Evolutionary conservation across 2,113 vertebrate genomes (phyloP).

Genomic region (Vicugna pacos): DNA sequence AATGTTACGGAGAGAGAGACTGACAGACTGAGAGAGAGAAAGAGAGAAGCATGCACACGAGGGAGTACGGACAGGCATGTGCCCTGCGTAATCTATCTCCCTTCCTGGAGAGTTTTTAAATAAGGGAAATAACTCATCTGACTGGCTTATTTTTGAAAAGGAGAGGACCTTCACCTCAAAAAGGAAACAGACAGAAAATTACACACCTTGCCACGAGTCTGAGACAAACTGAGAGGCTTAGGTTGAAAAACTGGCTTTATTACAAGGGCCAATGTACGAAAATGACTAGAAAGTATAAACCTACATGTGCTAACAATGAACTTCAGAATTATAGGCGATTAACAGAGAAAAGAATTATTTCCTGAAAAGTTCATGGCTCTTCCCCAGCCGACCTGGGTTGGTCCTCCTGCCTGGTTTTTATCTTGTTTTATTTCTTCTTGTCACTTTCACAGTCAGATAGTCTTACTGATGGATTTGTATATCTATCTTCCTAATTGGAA

Average conservation of each 20-base stretch:
- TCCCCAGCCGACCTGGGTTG: neutral
- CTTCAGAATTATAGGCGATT: conserved; percentile 3
- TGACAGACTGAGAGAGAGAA: neutral
- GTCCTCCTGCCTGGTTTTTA: neutral
- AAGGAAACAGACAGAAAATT: conserved; percentile 57
- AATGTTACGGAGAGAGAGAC: neutral
- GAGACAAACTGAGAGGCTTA: conserved; percentile 23
- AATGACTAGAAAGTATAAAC: conserved; percentile 19
- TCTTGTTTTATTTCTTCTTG: conserved; percentile 4
- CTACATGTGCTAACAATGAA: neutral
- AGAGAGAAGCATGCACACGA: fast-evolving
- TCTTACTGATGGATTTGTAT: neutral
- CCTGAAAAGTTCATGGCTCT: neutral
- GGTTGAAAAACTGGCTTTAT: conserved; percentile 9
- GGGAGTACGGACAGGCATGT: neutral
- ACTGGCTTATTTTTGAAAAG: conserved; percentile 56
- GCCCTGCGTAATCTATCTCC: neutral
- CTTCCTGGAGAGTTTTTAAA: conserved; percentile 57
- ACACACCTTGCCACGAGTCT: neutral
- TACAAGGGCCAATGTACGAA: conserved; percentile 22
- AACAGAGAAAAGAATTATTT: neutral
- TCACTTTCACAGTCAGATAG: neutral
- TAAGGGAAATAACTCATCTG: conserved; percentile 25
- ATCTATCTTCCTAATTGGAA: neutral
- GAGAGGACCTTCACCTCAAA: conserved; percentile 44